Percentiles rank a stretch among this genome's conserved stretches.
Evolutionary conservation across 2,113 vertebrate genomes (phyloP).

Genomic region (Semnopithecus entellus): DNA sequence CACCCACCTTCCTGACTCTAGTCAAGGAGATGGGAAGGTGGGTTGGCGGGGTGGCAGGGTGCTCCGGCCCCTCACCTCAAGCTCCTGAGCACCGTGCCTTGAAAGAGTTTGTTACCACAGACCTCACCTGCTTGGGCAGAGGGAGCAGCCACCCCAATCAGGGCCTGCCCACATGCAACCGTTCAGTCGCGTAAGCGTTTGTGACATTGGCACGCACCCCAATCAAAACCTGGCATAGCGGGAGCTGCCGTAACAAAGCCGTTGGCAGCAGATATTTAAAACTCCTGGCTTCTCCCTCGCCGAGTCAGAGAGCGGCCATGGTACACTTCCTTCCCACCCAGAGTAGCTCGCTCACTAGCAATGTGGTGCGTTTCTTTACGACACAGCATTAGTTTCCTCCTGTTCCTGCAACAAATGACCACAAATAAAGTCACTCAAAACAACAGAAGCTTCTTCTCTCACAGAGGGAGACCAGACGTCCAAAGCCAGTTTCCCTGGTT

Average conservation of each 20-base stretch:
- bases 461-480: neutral
- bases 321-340: neutral
- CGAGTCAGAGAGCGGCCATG: neutral
- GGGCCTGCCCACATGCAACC: neutral
- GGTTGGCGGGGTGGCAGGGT: no score
- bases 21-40: no score
- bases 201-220: no score
- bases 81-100: neutral
- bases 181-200: neutral
- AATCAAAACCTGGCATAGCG: neutral
- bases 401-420: neutral
- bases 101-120: neutral
- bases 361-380: fast-evolving
- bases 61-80: neutral
- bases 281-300: neutral
- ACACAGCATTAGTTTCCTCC: fast-evolving
- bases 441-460: fast-evolving
- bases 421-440: neutral
- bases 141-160: neutral
- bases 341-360: neutral
- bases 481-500: neutral
- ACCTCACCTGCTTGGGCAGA: neutral
- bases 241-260: neutral
- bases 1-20: neutral
- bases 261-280: neutral